Percentiles rank a stretch among this genome's conserved stretches.
Evolutionary conservation across 2,797 vertebrate genomes (phyloP).

Genomic region (Centropyge bicolor): DNA sequence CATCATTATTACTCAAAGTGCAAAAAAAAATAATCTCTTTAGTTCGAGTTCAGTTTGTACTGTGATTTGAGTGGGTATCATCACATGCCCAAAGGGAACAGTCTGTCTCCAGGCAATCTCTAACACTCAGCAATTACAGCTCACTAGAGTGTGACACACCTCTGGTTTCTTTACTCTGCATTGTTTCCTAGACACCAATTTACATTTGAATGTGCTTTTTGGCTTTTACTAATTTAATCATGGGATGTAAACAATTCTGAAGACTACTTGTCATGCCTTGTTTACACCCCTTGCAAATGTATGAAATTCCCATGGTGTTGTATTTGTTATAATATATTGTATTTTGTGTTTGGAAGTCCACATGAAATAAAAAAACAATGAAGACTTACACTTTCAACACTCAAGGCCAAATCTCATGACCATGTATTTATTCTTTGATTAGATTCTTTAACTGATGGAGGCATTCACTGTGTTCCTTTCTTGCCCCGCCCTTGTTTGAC

Average conservation of each 20-base stretch:
- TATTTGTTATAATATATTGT: not conserved
- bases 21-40: conserved; percentile 24
- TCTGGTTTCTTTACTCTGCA: conserved; percentile 7
- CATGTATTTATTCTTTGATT: conserved; percentile 76
- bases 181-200: not conserved
- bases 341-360: not conserved
- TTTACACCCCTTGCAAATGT: not conserved
- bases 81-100: conserved; percentile 29
- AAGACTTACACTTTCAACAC: not conserved
- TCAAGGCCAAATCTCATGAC: conserved; percentile 48
- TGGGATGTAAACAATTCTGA: not conserved
- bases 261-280: not conserved
- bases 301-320: not conserved
- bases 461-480: conserved; percentile 67
- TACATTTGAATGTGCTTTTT: not conserved
- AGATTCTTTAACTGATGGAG: conserved; percentile 58
- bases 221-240: not conserved
- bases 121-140: conserved; percentile 20
- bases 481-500: conserved; percentile 83
- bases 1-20: conserved; percentile 1
- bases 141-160: conserved; percentile 15
- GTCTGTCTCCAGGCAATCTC: conserved; percentile 35
- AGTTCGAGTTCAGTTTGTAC: conserved; percentile 47
- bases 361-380: not conserved
- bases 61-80: conserved; percentile 34